Evolutionary conservation across 2,113 vertebrate genomes (phyloP), one percentile per base, ranked within the genome.

Genomic region (Microtus montanus): DNA sequence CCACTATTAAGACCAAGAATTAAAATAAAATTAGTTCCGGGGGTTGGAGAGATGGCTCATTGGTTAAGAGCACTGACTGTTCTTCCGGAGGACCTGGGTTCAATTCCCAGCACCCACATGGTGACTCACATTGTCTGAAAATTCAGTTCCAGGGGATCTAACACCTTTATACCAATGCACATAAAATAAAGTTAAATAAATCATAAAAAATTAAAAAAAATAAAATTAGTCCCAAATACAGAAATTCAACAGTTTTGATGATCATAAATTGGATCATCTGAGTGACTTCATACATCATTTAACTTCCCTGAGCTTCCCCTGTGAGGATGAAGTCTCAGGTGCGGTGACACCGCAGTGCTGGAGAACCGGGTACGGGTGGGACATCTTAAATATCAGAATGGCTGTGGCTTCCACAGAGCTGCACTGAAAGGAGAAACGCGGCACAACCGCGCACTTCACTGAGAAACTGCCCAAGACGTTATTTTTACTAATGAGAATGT

Each of bases 21-120:
- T 88, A 80, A 95, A 64, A 73, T 87, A 58, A 93, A 47, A 68
- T 87, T 79, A 63, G 52, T 49, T 3, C 70, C 47, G 78, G 15
- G 15, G 7, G 22, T 0, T 19, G 15, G 54, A 54, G 54, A 54
- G 54, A 54, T 54, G 54, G 54, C 54, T 54, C 54, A 54, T 19
- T 17, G 54, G 54, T 54, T 54, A 54, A 54, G 54, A 54, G 54
- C 54, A 54, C 15, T 54, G 54, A 54, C 54, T 54, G 54, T 5
- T 54, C 54, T 54, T 54, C 4, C 52, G 4, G 52, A 54, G 52
- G 52, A 54, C 52, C 52, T 17, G 14, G 52, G 52, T 54, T 54
- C 52, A 54, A 5, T 54, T 54, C 52, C 52, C 52, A 54, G 52
- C 52, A 54, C 52, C 52, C 14, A 54, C 52, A 17, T 54, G 52